Conservation (phyloP, 2,797 vertebrate genomes). For the Bovichtus diacanthus region DNA sequence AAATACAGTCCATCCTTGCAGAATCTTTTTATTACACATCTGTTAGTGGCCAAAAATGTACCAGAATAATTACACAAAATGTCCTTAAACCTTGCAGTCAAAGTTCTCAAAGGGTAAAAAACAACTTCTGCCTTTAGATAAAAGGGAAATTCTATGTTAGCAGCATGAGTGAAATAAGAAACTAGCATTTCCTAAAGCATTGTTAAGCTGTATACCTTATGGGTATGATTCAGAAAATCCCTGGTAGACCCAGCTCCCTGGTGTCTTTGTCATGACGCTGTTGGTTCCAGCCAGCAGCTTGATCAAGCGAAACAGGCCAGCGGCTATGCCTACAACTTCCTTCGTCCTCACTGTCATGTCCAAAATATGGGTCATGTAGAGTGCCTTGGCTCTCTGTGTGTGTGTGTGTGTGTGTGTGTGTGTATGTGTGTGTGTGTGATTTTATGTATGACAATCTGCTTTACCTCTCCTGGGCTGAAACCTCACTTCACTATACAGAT, state of each 20-base stretch:
- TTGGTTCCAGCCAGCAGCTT: constrained; percentile 69
- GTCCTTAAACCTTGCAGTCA: neutral
- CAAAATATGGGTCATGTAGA: constrained; percentile 74
- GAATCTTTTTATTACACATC: neutral
- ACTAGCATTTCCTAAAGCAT: constrained; percentile 26
- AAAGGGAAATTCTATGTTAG: neutral
- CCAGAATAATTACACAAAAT: neutral
- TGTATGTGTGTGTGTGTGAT: constrained; percentile 4
- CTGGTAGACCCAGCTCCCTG: constrained; percentile 54
- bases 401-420: constrained; percentile 13
- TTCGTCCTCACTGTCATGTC: constrained; percentile 57
- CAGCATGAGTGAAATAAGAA: constrained; percentile 25
- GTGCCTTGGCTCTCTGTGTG: constrained; percentile 59
- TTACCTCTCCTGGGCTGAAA: constrained; percentile 27
- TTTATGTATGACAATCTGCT: constrained; percentile 31
- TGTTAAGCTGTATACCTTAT: constrained; percentile 21
- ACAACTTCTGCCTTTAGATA: neutral
- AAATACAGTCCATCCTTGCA: neutral
- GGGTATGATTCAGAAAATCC: constrained; percentile 60
- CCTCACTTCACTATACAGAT: constrained; percentile 17
- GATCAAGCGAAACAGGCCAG: constrained; percentile 71
- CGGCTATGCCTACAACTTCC: constrained; percentile 61
- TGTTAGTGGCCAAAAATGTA: neutral
- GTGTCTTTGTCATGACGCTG: constrained; percentile 59
- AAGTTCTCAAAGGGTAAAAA: constrained; percentile 1